A percentile compares a stretch with the other conserved stretches of the same genome.
Evolutionary conservation across 2,113 vertebrate species (phyloP).

Genomic region (Syrrhaptes paradoxus): DNA sequence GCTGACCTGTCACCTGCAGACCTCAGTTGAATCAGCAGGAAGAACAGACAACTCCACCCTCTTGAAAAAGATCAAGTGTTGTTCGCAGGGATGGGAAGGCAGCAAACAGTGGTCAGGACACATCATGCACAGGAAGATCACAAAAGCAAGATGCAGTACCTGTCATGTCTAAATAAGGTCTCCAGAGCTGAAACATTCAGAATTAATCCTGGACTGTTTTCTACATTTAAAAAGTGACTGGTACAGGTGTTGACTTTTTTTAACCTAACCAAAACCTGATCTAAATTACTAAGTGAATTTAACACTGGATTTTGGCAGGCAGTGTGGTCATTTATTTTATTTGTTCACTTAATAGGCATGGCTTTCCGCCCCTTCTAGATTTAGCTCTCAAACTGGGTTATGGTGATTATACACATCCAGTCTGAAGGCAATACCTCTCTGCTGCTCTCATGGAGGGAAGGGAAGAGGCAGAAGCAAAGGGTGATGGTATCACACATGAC

Average conservation of each 20-base stretch:
- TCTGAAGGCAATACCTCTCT: background rate
- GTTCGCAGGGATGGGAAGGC: background rate
- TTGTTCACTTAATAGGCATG: background rate
- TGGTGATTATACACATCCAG: background rate
- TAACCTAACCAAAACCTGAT: background rate
- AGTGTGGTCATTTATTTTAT: background rate
- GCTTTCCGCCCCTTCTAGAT: background rate
- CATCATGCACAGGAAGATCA: background rate
- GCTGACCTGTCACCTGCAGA: background rate
- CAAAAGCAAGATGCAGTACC: background rate
- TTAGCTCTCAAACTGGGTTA: background rate
- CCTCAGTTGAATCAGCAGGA: background rate
- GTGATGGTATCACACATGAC: background rate
- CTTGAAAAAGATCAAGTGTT: background rate
- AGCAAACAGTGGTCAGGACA: background rate
- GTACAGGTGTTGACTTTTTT: background rate
- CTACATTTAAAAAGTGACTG: background rate
- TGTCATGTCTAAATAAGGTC: background rate
- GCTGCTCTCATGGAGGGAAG: background rate
- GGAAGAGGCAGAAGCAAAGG: background rate
- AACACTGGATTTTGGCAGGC: background rate
- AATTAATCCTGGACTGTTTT: background rate
- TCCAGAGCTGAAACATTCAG: background rate
- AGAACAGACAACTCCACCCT: background rate
- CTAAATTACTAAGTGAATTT: background rate